These are phyloP conservation scores for Poeciliopsis occidentalis DNA, from an alignment of 2,113 vertebrate genomes.

Conservation along the genomic window DNA sequence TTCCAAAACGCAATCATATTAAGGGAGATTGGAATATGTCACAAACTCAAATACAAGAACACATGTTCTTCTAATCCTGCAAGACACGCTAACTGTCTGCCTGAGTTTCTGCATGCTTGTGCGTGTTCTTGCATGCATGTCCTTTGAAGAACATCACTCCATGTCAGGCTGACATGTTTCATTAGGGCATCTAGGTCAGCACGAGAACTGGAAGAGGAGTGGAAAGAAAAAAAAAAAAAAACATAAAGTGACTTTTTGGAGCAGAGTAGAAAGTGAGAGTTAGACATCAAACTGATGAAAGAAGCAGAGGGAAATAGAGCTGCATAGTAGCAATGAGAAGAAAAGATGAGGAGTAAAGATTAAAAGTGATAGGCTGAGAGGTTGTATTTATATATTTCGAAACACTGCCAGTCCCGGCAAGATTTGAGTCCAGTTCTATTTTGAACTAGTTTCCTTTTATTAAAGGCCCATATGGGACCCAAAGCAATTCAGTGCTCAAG, in stretches of 20 bases:
- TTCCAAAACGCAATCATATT: constrained; percentile 51
- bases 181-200: constrained; percentile 75
- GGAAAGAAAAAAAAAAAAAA: not conserved
- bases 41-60: constrained; percentile 51
- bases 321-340: constrained; percentile 25
- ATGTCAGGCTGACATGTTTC: constrained; percentile 65
- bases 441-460: constrained; percentile 52
- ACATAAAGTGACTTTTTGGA: constrained; percentile 45
- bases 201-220: constrained; percentile 38
- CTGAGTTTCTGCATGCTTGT: constrained; percentile 12
- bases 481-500: constrained; percentile 50
- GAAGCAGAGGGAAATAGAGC: constrained; percentile 32
- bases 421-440: constrained; percentile 55
- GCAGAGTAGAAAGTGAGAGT: constrained; percentile 28
- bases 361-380: constrained; percentile 38
- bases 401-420: constrained; percentile 30
- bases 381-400: constrained; percentile 39
- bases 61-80: constrained; percentile 54
- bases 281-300: constrained; percentile 46
- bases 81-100: constrained; percentile 40
- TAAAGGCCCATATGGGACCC: constrained; percentile 52
- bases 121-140: constrained; percentile 21
- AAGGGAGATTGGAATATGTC: constrained; percentile 58
- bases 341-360: constrained; percentile 53
- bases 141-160: constrained; percentile 64